Evolutionary conservation across 2,888 invertebrate species (phyloP).

Genomic region (Drosophila affinis): DNA sequence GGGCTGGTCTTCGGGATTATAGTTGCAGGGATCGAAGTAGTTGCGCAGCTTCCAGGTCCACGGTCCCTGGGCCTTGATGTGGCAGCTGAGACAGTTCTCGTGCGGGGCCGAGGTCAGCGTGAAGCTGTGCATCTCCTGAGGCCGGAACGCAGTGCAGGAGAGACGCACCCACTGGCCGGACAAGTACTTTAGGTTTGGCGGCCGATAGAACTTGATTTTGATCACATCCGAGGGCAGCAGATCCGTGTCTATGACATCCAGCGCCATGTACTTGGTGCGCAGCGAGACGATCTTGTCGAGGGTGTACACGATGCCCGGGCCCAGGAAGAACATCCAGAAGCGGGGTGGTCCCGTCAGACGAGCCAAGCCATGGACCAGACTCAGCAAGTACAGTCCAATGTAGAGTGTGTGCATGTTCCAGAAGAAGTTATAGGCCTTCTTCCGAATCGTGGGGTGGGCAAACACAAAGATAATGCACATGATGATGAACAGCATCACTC

Average conservation of each 20-base stretch:
- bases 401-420: slow-evolving; percentile 97
- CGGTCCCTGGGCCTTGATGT: slow-evolving; percentile 95
- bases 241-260: slow-evolving; percentile 97
- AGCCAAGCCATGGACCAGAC: slow-evolving; percentile 95
- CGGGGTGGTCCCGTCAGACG: slow-evolving; percentile 94
- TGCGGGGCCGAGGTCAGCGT: slow-evolving; percentile 98
- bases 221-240: slow-evolving; percentile 96
- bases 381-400: slow-evolving; percentile 92
- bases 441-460: slow-evolving; percentile 95
- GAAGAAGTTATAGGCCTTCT: slow-evolving; percentile 97
- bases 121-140: slow-evolving; percentile 97
- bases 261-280: slow-evolving; percentile 94
- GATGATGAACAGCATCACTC: slow-evolving; percentile 93
- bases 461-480: slow-evolving; percentile 99
- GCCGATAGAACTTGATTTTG: slow-evolving; percentile 97
- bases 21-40: slow-evolving; percentile 96
- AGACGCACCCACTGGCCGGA: slow-evolving; percentile 97
- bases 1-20: slow-evolving; percentile 92
- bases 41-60: slow-evolving; percentile 99
- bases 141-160: slow-evolving; percentile 94
- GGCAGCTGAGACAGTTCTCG: slow-evolving; percentile 96
- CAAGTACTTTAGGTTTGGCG: slow-evolving; percentile 96
- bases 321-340: slow-evolving; percentile 97
- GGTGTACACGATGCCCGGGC: slow-evolving; percentile 94
- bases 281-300: slow-evolving; percentile 96